Evolutionary conservation across 2,797 vertebrate genomes (phyloP), one percentile per base, ranked within the genome.

Genomic region (Pachyuromys duprasi): DNA sequence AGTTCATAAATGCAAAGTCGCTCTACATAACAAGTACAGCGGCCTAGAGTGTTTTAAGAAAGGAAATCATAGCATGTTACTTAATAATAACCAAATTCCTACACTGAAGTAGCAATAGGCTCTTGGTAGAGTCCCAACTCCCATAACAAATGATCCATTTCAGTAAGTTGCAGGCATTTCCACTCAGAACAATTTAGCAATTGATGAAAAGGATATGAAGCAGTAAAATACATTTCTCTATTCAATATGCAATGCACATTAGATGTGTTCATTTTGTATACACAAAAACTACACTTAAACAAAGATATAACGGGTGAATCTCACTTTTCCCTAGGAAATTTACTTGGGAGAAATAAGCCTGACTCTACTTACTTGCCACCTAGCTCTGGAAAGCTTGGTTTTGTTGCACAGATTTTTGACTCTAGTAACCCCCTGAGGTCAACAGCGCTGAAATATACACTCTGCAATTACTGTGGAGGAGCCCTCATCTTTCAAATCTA

Each of bases 401-500:
- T 18, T 28, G 83, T 95, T 96, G 94, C 95, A 90, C 97, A 97
- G 70, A 97, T 55, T 97, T 95, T 63, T 74, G 89, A 97, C 91
- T 94, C 98, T 96, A 97, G 72, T 89, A 95, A 97, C 93, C 74
- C 96, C 87, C 75, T 93, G 91, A 97, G 97, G 96, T 94, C 92
- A 89, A 92, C 57, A 93, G 92, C 55, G 55, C 0, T 97, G 97
- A 98, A 95, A 97, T 89, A 97, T 79, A 97, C 55, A 97, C 96
- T 94, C 70, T 89, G 78, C 75, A 96, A 88, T 86, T 96, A 95
- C 97, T 98, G 92, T 95, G 96, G 87, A 98, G 97, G 87, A 96
- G 72, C 79, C 92, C 97, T 96, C 93, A 96, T 97, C 95, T 97
- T 98, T 98, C 97, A 98, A 89, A 26, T 92, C 97, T 90, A 91